Conservation (phyloP, 2,797 vertebrate species). For the Arrhamphus sclerolepis region DNA sequence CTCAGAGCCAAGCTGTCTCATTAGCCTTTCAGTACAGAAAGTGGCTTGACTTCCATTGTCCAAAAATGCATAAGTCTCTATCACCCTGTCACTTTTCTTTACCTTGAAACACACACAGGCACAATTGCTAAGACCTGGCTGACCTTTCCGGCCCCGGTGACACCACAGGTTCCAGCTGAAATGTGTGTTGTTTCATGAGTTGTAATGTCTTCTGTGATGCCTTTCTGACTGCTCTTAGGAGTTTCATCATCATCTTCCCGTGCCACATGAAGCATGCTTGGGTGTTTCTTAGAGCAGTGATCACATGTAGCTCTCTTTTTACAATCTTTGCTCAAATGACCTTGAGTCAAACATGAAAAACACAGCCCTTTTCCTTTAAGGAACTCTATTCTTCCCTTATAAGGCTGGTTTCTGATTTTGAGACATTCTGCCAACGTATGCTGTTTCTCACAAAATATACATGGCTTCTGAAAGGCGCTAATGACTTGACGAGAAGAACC, state of each 20-base stretch:
- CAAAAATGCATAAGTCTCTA: conserved; percentile 1
- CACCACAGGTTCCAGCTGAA: background rate
- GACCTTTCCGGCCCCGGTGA: background rate
- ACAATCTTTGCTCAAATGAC: background rate
- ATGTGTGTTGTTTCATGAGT: background rate
- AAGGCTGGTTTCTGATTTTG: conserved; percentile 8
- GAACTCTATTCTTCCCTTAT: conserved; percentile 2
- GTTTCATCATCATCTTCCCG: background rate
- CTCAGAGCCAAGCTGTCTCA: background rate
- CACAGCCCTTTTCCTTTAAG: conserved; percentile 1
- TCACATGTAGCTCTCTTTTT: background rate
- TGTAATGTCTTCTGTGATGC: background rate
- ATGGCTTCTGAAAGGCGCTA: conserved; percentile 2
- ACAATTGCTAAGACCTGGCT: background rate
- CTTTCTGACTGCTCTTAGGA: background rate
- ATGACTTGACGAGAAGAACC: background rate
- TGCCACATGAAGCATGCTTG: background rate
- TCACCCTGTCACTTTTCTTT: background rate
- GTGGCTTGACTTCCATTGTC: conserved; percentile 10
- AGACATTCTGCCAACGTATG: conserved; percentile 6
- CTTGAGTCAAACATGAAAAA: conserved; percentile 1
- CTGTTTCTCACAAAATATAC: conserved; percentile 8
- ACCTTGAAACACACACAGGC: background rate
- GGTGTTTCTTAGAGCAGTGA: background rate
- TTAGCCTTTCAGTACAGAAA: background rate